phyloP scores from a whole-genome alignment of 2,113 vertebrate genomes.

The Tautogolabrus adspersus region DNA sequence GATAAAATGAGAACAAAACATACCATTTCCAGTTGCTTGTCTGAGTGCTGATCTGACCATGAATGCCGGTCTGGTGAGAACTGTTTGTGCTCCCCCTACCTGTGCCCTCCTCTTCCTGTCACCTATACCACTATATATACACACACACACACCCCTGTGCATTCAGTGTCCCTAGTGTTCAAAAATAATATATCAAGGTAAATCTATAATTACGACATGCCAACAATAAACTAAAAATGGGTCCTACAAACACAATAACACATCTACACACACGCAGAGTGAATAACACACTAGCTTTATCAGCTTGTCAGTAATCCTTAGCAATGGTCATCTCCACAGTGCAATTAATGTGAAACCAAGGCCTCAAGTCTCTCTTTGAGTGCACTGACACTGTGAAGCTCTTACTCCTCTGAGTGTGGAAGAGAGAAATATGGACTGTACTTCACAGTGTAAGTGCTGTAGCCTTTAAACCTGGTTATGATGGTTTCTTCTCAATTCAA shows the following conservation, averaged over 20 bases:
- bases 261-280: background rate
- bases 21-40: too few relatives aligned
- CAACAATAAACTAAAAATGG: too few relatives aligned
- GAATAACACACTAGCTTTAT: conserved; percentile 59
- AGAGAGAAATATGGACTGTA: conserved; percentile 13
- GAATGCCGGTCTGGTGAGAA: too few relatives aligned
- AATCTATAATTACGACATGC: too few relatives aligned
- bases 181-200: too few relatives aligned
- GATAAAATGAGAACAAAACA: too few relatives aligned
- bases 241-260: conserved; percentile 20
- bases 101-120: too few relatives aligned
- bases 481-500: conserved; percentile 11
- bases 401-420: background rate
- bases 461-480: conserved; percentile 14
- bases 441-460: conserved; percentile 10
- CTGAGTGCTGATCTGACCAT: too few relatives aligned
- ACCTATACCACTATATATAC: too few relatives aligned
- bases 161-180: too few relatives aligned
- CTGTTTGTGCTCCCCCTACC: too few relatives aligned
- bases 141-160: too few relatives aligned
- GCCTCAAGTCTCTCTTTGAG: conserved; percentile 19
- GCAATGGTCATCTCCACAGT: conserved; percentile 11
- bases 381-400: background rate
- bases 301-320: conserved; percentile 54
- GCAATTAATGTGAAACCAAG: conserved; percentile 35